Percentiles rank a stretch among this genome's conserved stretches.
These are phyloP conservation scores for Acanthosepion pharaonis DNA, from an alignment of 2,888 invertebrate species.

Conservation along the genomic window DNA sequence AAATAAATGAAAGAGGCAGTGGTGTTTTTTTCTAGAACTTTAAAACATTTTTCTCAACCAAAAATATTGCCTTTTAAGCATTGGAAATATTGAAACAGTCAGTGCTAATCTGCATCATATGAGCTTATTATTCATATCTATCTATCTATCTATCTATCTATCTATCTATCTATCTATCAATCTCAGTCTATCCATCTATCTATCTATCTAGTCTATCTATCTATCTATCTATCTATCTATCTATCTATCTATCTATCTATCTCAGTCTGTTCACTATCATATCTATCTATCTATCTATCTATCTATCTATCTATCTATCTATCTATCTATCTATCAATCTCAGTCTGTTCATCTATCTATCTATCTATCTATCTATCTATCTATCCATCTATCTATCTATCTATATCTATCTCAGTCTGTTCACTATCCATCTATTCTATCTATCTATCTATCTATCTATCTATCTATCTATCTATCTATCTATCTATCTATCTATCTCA, in stretches of 20 bases:
- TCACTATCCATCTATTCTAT: not conserved
- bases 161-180: not conserved
- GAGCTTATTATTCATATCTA: no score
- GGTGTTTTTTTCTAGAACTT: no score
- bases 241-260: not conserved
- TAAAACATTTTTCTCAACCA: no score
- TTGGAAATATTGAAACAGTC: no score
- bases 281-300: not conserved
- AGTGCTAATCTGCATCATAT: no score
- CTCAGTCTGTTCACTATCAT: not conserved
- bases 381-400: no score
- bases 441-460: not conserved
- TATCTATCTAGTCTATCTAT: not conserved
- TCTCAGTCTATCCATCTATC: not conserved
- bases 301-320: not conserved
- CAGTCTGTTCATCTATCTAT: no score
- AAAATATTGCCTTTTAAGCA: no score
- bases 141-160: not conserved
- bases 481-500: not conserved
- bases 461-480: not conserved
- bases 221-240: not conserved
- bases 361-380: not conserved
- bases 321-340: no score
- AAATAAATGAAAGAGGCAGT: no score
- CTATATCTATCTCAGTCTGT: not conserved